Conservation (phyloP, 1,140 invertebrate species). For the Anadara kagoshimensis region DNA sequence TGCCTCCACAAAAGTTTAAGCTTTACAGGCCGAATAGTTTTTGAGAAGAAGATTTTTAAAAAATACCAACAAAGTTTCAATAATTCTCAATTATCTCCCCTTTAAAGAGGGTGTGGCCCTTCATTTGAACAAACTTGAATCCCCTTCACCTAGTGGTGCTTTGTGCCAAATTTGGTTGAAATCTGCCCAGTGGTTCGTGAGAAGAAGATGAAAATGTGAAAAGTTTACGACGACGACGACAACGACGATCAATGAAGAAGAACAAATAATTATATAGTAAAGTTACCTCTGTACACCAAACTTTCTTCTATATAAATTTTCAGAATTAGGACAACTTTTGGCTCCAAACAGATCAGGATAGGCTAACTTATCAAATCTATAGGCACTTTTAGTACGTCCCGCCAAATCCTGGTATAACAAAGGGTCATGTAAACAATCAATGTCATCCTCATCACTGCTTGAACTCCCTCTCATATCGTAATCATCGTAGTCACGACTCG, state of each 20-base stretch:
- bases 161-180: too few relatives aligned
- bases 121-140: too few relatives aligned
- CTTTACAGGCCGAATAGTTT: too few relatives aligned
- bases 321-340: conserved; percentile 46
- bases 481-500: conserved; percentile 39
- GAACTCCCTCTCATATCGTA: conserved; percentile 41
- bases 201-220: too few relatives aligned
- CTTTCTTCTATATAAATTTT: conserved; percentile 65
- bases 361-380: conserved; percentile 68
- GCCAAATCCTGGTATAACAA: conserved; percentile 59
- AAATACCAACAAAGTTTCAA: too few relatives aligned
- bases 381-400: conserved; percentile 60
- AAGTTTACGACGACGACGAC: too few relatives aligned
- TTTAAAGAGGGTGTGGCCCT: too few relatives aligned
- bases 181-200: too few relatives aligned
- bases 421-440: conserved; percentile 53
- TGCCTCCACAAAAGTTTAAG: too few relatives aligned
- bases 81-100: too few relatives aligned
- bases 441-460: conserved; percentile 53
- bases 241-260: not conserved
- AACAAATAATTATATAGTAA: not conserved
- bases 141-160: too few relatives aligned
- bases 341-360: conserved; percentile 71
- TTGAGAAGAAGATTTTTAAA: too few relatives aligned
- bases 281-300: conserved; percentile 71